These are phyloP conservation scores for Plebejus argus DNA, from an alignment of 2,888 invertebrate genomes.

Conservation along the genomic window DNA sequence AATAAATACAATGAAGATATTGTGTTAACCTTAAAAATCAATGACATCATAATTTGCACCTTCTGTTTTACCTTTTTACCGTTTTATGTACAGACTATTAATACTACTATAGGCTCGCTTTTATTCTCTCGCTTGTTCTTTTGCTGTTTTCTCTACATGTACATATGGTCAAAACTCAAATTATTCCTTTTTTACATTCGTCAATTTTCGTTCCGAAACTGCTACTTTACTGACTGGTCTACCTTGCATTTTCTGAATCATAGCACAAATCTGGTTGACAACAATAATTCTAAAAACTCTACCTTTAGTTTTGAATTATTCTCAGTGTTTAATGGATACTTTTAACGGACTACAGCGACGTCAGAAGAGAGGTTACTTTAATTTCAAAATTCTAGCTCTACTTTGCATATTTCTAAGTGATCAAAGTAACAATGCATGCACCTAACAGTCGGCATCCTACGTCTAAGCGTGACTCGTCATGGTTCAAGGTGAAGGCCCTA, in stretches of 20 bases:
- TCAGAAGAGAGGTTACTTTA: background rate
- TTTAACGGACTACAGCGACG: background rate
- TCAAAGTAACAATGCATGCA: background rate
- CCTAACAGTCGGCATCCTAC: background rate
- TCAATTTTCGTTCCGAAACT: too few species aligned
- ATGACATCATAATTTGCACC: background rate
- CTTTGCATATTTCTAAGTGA: background rate
- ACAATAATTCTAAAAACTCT: background rate
- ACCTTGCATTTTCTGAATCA: background rate
- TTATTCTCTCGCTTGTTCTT: too few species aligned
- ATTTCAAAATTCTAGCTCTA: background rate
- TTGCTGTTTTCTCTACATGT: background rate
- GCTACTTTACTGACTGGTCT: too few species aligned
- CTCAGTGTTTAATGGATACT: background rate
- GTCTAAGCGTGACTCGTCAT: background rate
- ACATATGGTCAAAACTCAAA: too few species aligned
- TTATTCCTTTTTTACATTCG: too few species aligned
- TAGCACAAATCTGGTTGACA: background rate
- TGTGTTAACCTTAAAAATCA: background rate
- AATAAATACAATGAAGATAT: too few species aligned
- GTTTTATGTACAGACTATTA: background rate
- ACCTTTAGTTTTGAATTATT: background rate
- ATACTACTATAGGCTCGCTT: too few species aligned
- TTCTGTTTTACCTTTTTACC: background rate
- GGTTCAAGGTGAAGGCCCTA: slow-evolving; percentile 2